Evolutionary conservation across 2,797 vertebrate species (phyloP), one percentile per base, ranked within the genome.

Genomic region (Urosaurus nigricauda): DNA sequence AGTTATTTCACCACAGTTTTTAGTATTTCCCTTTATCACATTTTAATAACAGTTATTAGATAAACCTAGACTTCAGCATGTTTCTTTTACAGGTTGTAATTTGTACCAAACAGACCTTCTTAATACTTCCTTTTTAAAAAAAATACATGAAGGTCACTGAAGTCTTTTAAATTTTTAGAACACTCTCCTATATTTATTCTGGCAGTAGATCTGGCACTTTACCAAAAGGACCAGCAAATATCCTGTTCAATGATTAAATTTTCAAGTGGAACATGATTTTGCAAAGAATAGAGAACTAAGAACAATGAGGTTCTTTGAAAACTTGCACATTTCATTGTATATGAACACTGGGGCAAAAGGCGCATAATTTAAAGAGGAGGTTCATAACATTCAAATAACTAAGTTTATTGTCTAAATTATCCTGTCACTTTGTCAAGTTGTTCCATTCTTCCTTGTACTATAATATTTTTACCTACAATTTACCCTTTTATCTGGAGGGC

Each of bases 101-200:
- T 90, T 85, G 87, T 0, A 2, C 75, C 87, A 43, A 71, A 85
- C 40, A 86, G 87, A 88, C 71, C 82, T 79, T 81, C 74, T 37
- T 73, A 74, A 51, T 75, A 65, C 56, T 79, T 75, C 86, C 58
- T 77, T 91, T 71, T 92, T 83, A 81, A 84, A 88, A 51, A 53
- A 40, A 82, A 91, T 87, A 89, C 70, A 74, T 21, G 86, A 79
- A 53, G 24, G 17, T 73, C 2, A 60, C 40, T 24, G 32, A 87
- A 11, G 19, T 11, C 56, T 77, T 26, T 77, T 78, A 12, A 19
- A 78, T 81, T 80, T 82, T 83, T 12, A 81, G 86, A 43, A n/a
- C 91, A 43, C 73, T 93, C 32, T 65, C 65, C 79, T 70, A 8
- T 71, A 60, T 86, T 94, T 89, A 80, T 87, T 89, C 86, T 91